Evolutionary conservation across 2,113 vertebrate genomes (phyloP), one percentile per base, ranked within the genome.

Genomic region (Isurus oxyrinchus): DNA sequence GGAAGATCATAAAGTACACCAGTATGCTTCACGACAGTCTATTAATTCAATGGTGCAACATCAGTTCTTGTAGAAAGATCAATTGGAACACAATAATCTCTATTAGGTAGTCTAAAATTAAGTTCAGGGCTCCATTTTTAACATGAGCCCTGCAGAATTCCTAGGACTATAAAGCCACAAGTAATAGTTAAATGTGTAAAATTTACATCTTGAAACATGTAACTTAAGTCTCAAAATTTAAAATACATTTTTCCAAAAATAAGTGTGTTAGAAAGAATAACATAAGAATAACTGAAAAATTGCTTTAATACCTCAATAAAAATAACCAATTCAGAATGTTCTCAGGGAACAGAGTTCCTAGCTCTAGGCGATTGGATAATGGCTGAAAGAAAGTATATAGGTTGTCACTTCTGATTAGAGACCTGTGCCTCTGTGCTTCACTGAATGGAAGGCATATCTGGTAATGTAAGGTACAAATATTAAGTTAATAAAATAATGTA

Each of bases 291-390:
- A 99, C 98, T 99, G 99, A 99, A 99, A 99, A 99, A 99, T 99
- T 98, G 99, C 99, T 99, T 99, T 99, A 99, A 99, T 99, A 99
- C 98, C 99, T 99, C 99, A 98, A 99, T 99, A 99, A 99, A 99
- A 99, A 99, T 99, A 99, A 99, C 98, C 98, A 99, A 99, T 99
- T 99, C 98, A 98, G 98, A 99, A 98, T 98, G 98, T 99, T 99
- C 99, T 98, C 98, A 98, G 98, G 98, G 98, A 99, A 98, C 98
- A 98, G 98, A 97, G 98, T 98, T 98, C 97, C 97, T 98, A 98
- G 99, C 99, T 99, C 97, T 97, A 98, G 99, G 99, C 99, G 98
- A 99, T 97, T 97, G 96, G 98, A 98, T 99, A 99, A 99, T 99
- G 98, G 98, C 98, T 98, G 98, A 98, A 98, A 98, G 98, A 98